Evolutionary conservation across 2,797 vertebrate species (phyloP).

Genomic region (Sibirionetta formosa): DNA sequence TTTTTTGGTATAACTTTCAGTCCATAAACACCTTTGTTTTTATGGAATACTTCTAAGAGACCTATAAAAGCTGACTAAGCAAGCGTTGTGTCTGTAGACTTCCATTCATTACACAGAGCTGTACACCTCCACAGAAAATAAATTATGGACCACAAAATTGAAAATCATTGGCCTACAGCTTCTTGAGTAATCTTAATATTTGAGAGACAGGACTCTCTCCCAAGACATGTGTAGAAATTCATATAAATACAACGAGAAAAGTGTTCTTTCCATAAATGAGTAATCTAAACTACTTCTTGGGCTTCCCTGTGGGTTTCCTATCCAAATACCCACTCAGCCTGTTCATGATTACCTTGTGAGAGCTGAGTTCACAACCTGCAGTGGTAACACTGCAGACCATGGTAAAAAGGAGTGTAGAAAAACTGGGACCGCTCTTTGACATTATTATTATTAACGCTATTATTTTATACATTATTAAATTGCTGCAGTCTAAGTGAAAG

Average conservation of each 20-base stretch:
- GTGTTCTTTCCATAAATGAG: neutral
- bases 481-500: neutral
- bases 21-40: neutral
- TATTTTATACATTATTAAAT: conserved; percentile 25
- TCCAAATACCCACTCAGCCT: conserved; percentile 34
- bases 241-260: conserved; percentile 27
- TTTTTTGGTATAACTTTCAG: neutral
- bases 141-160: neutral
- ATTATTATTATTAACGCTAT: neutral
- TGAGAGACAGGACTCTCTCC: neutral
- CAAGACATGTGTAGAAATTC: neutral
- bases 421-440: neutral
- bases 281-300: neutral
- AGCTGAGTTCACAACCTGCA: conserved; percentile 14
- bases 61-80: neutral
- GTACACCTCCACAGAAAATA: neutral
- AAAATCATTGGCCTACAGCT: neutral
- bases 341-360: conserved; percentile 3
- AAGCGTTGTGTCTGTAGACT: neutral
- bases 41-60: neutral
- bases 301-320: conserved; percentile 39
- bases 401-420: neutral
- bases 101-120: neutral
- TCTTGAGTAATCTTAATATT: neutral
- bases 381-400: neutral